Base-by-base conservation (phyloP, 53 echinoderm and acorn worm genomes). In the Apostichopus leukothele region DNA sequence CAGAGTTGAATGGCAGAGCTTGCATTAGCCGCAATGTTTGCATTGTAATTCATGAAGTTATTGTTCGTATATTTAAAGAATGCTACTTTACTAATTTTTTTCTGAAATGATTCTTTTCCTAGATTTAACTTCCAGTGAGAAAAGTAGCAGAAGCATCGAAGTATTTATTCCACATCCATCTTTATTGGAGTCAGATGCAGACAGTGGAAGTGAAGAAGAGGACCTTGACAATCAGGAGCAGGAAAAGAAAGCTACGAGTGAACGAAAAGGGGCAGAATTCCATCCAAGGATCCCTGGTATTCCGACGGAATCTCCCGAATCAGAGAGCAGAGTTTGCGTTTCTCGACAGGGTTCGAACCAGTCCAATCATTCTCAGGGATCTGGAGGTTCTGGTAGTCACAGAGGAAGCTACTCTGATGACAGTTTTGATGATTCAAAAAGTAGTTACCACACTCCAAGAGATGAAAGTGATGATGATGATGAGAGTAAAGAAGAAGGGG, bases 81-180 rank as follows among this genome's bases (percentile, higher is more conserved):
- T 3, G 39, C 39, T 3, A 3, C 39, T 3, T 39, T 39, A 3
- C 39, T 39, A 39, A n/a, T n/a, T n/a, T n/a, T n/a, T n/a, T 27
- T 27, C 3, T 39, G 54, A 67, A 79, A 88, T 20, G 22, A 68
- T 59, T 68, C 73, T 78, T 18, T 87, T 14, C 53, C 7, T 73
- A 94, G 96, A 90, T 87, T 60, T 87, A 20, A 96, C 92, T 91
- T 88, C 88, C 73, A 94, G 96, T 86, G 94, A 92, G 50, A 92
- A 92, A 52, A 96, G 96, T 91, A 91, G 84, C 6, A 76, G 88
- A 26, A 96, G 96, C 55, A 92, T 96, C 51, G 94, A 90, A 71
- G 91, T 96, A 67, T 92, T 88, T 60, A 78, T 96, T 67, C 96
- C 96, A 25, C 89, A 76, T 78, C 90, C 92, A 11, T 89, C 89